Evolutionary conservation across 2,888 invertebrate species (phyloP).

Genomic region (Lordiphosa fenestrarum): DNA sequence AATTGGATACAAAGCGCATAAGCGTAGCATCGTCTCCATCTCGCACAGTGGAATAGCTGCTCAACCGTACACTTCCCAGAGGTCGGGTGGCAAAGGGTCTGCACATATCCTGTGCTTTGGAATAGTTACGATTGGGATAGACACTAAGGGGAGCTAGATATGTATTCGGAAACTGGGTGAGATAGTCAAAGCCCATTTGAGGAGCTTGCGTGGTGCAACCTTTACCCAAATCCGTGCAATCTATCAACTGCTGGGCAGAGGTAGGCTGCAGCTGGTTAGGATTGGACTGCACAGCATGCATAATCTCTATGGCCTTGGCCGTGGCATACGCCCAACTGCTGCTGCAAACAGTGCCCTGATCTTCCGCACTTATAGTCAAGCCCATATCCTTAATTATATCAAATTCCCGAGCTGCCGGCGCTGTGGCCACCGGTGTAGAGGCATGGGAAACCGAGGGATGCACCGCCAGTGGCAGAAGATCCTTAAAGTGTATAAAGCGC

Average conservation of each 20-base stretch:
- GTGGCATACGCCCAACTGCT: constrained; percentile 74
- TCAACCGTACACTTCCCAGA: constrained; percentile 34
- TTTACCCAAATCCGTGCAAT: constrained; percentile 82
- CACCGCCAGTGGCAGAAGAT: constrained; percentile 46
- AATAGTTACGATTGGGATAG: constrained; percentile 85
- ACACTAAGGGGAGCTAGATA: constrained; percentile 90
- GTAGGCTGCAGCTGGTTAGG: constrained; percentile 15
- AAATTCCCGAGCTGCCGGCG: background rate
- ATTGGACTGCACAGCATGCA: constrained; percentile 33
- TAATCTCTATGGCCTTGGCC: constrained; percentile 56
- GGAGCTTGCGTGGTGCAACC: constrained; percentile 87
- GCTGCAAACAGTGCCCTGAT: constrained; percentile 63
- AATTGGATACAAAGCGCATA: constrained; percentile 52
- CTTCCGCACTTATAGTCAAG: constrained; percentile 29
- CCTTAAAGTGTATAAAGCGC: constrained; percentile 51
- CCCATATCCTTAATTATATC: constrained; percentile 33
- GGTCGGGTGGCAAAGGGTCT: constrained; percentile 18
- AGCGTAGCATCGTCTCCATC: constrained; percentile 60
- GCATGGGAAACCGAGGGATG: constrained; percentile 6
- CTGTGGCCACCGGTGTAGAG: constrained; percentile 15
- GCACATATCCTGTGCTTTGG: constrained; percentile 60
- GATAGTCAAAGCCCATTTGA: constrained; percentile 90
- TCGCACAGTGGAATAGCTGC: constrained; percentile 44
- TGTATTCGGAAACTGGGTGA: constrained; percentile 83
- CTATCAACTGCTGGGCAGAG: constrained; percentile 93